Evolutionary conservation across 2,888 invertebrate genomes (phyloP).

Genomic region (Brenthis daphne): DNA sequence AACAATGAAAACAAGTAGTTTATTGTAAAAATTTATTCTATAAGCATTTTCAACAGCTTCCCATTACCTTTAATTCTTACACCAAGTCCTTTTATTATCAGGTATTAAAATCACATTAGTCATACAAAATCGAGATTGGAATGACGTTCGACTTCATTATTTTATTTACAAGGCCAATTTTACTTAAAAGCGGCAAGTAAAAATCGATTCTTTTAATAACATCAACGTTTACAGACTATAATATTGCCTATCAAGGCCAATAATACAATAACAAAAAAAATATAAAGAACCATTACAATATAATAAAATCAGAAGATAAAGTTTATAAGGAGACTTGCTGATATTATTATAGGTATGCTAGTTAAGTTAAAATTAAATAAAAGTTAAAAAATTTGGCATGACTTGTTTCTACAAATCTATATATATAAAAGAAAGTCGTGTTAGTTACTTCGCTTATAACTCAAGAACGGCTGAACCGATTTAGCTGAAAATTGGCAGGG

Average conservation of each 20-base stretch:
- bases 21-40: conserved; percentile 43
- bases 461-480: too few relatives aligned
- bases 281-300: too few relatives aligned
- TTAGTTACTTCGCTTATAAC: too few relatives aligned
- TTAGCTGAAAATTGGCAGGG: too few relatives aligned
- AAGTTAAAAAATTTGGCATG: too few relatives aligned
- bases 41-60: conserved; percentile 40
- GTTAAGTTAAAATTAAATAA: too few relatives aligned
- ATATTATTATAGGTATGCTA: too few relatives aligned
- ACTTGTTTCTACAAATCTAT: too few relatives aligned
- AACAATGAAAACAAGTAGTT: conserved; percentile 26
- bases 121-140: conserved; percentile 43
- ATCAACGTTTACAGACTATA: neutral
- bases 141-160: conserved; percentile 21
- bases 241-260: neutral
- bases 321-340: too few relatives aligned
- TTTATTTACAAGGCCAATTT: neutral
- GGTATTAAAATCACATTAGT: conserved; percentile 40
- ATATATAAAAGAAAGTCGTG: too few relatives aligned
- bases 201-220: neutral
- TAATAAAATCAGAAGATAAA: too few relatives aligned
- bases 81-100: conserved; percentile 28
- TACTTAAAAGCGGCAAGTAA: conserved; percentile 17
- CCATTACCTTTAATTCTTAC: conserved; percentile 42
- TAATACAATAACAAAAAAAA: too few relatives aligned